Percentiles rank a stretch among this genome's conserved stretches.
Evolutionary conservation across 2,888 invertebrate genomes (phyloP).

Genomic region (Stegophylla sp.): DNA sequence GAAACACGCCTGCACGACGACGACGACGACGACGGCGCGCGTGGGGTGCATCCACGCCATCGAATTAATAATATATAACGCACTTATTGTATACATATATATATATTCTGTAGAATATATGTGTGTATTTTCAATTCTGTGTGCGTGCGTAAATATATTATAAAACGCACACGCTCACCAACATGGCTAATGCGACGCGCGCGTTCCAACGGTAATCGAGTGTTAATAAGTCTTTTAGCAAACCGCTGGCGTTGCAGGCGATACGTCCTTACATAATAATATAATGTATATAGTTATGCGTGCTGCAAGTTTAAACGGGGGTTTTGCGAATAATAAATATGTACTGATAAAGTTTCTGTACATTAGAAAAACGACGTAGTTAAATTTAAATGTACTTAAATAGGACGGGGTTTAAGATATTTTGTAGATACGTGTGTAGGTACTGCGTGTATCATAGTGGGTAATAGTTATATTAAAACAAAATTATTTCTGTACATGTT

Average conservation of each 20-base stretch:
- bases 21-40: too few species aligned
- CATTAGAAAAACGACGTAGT: not conserved
- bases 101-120: too few species aligned
- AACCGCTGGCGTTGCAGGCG: not conserved
- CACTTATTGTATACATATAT: not conserved
- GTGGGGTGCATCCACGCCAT: not conserved
- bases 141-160: too few species aligned
- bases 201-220: slow-evolving; percentile 17
- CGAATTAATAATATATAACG: slow-evolving; percentile 5
- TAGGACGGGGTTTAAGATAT: too few species aligned
- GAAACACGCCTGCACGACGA: not conserved
- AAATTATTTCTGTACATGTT: too few species aligned
- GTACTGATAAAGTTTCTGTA: not conserved
- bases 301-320: not conserved
- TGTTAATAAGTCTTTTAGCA: slow-evolving; percentile 38
- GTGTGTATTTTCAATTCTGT: too few species aligned
- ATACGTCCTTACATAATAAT: too few species aligned
- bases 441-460: too few species aligned
- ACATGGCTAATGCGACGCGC: not conserved
- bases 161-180: too few species aligned
- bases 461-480: too few species aligned
- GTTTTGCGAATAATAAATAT: not conserved
- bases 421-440: too few species aligned
- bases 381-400: too few species aligned
- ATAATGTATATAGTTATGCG: not conserved